These are phyloP conservation scores for Schizopygopsis malacanthus DNA, from an alignment of 2,797 vertebrate genomes.

Conservation along the genomic window DNA sequence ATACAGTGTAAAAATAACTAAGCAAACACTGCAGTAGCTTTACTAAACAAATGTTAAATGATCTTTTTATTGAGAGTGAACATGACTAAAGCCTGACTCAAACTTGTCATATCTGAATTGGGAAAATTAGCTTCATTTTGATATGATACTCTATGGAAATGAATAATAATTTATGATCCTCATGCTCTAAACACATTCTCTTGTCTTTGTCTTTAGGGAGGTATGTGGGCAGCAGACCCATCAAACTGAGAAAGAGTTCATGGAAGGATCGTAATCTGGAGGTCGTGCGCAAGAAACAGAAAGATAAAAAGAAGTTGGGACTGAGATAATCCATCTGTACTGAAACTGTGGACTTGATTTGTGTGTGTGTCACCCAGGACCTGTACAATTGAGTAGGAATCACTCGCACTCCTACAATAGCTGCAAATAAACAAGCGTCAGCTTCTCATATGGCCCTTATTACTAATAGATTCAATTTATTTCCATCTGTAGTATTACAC, in stretches of 20 bases:
- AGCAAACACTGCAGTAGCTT: neutral
- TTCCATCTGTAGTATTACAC: conserved; percentile 2
- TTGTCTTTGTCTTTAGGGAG: conserved; percentile 77
- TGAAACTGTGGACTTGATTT: conserved; percentile 5
- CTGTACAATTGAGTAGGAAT: neutral
- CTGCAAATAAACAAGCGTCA: conserved; percentile 11
- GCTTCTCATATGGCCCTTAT: conserved; percentile 5
- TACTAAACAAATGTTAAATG: neutral
- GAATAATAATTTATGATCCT: neutral
- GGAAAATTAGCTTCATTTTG: neutral
- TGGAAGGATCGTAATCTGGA: conserved; percentile 94
- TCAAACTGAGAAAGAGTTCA: conserved; percentile 92
- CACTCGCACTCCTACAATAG: neutral
- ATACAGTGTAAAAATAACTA: neutral
- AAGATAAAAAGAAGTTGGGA: conserved; percentile 92
- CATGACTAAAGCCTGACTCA: neutral
- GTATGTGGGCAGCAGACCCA: conserved; percentile 91
- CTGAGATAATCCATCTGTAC: conserved; percentile 78
- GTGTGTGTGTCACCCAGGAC: conserved; percentile 22
- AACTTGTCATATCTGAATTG: neutral
- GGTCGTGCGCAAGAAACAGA: conserved; percentile 91
- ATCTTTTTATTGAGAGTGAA: neutral
- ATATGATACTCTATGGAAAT: neutral
- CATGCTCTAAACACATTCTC: neutral
- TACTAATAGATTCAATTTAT: conserved; percentile 12